Conservation (phyloP, 35 echinoderm and acorn worm genomes). For the Anneissia japonica region DNA sequence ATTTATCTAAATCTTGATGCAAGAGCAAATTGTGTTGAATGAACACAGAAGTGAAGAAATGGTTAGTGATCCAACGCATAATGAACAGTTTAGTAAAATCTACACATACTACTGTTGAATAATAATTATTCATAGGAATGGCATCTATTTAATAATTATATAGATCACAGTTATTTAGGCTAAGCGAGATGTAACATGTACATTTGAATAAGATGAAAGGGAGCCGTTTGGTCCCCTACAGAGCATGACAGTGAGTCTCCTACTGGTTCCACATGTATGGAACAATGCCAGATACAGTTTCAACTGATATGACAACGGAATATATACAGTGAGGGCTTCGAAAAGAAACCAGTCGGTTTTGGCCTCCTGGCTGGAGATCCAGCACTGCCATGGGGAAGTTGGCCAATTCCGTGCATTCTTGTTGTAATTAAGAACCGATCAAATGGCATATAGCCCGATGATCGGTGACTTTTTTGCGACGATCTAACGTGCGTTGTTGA, state of each 20-base stretch:
- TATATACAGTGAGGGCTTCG: background rate
- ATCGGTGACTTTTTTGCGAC: background rate
- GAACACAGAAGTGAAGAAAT: too few species aligned
- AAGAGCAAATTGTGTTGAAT: too few species aligned
- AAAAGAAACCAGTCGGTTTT: background rate
- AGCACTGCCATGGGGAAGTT: background rate
- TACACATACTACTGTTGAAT: too few species aligned
- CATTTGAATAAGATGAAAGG: background rate
- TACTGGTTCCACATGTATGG: background rate
- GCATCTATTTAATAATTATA: background rate
- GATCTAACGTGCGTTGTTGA: background rate
- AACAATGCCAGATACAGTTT: background rate
- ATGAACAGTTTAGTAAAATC: too few species aligned
- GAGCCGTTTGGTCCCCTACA: background rate
- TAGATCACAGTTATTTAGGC: background rate
- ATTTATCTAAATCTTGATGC: too few species aligned
- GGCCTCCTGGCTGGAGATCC: background rate
- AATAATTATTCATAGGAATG: background rate
- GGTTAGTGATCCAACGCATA: too few species aligned
- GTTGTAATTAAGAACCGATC: background rate
- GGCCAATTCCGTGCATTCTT: background rate
- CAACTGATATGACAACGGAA: background rate
- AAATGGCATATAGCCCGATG: background rate
- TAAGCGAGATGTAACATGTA: background rate
- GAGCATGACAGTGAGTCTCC: background rate